Evolutionary conservation across 2,797 vertebrate genomes (phyloP).

Genomic region (Paramormyrops hopkinsi): DNA sequence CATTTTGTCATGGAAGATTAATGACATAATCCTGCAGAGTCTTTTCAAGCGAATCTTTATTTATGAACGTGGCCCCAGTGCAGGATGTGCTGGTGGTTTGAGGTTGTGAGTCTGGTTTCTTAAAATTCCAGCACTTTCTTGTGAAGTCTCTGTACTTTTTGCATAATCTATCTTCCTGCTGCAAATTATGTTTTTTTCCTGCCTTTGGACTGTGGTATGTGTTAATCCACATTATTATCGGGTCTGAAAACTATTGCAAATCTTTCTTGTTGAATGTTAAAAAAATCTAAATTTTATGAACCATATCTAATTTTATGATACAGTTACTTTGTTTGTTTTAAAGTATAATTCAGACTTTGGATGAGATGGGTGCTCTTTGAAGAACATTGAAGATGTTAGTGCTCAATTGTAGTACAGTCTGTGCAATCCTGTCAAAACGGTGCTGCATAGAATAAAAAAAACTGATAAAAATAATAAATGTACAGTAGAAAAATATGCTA

Average conservation of each 20-base stretch:
- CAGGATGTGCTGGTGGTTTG: constrained; percentile 4
- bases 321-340: background rate
- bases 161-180: constrained; percentile 17
- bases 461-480: background rate
- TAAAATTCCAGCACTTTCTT: constrained; percentile 15
- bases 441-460: background rate
- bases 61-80: constrained; percentile 13
- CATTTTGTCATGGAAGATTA: constrained; percentile 28
- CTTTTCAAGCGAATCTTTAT: constrained; percentile 26
- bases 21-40: constrained; percentile 25
- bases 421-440: background rate
- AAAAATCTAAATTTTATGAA: background rate
- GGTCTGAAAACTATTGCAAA: background rate
- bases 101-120: background rate
- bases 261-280: background rate
- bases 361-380: background rate
- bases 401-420: background rate
- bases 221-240: constrained; percentile 4
- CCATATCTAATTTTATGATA: background rate
- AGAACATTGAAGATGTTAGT: background rate
- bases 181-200: constrained; percentile 15
- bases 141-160: constrained; percentile 2
- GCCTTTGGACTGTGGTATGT: background rate
- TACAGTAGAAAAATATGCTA: background rate
- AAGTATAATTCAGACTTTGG: background rate